phyloP scores from a whole-genome alignment of 2,797 vertebrate genomes.

The Sebastes hopkinsi region DNA sequence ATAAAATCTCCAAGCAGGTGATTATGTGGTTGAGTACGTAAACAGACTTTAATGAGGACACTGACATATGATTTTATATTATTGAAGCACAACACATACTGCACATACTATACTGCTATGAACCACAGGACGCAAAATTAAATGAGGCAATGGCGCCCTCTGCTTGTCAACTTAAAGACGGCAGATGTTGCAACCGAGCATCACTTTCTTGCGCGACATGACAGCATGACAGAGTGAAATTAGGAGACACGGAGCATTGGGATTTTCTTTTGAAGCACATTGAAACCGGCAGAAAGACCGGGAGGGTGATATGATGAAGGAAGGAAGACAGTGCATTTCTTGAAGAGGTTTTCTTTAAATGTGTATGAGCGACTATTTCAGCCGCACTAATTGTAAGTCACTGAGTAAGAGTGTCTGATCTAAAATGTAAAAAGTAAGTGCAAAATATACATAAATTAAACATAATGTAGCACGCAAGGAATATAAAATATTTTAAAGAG shows the following conservation, averaged over 20 bases:
- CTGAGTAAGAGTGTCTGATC: neutral
- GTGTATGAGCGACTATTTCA: neutral
- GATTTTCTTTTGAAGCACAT: neutral
- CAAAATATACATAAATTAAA: neutral
- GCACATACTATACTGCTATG: neutral
- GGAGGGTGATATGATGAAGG: neutral
- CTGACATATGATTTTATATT: neutral
- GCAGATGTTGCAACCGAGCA: neutral
- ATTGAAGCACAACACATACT: neutral
- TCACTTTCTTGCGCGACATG: neutral
- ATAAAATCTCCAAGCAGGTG: neutral
- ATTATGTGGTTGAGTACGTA: neutral
- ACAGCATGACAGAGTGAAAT: neutral
- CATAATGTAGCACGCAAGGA: neutral
- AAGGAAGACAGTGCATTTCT: neutral
- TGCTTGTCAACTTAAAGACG: conserved; percentile 4
- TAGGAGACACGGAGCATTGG: neutral
- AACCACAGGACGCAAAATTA: neutral
- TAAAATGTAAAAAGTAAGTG: neutral
- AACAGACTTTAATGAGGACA: neutral
- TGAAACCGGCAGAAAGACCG: neutral
- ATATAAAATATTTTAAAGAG: neutral
- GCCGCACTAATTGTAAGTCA: neutral
- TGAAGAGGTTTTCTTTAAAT: neutral
- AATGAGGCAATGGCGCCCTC: conserved; percentile 40